Base-by-base conservation (phyloP, 1,140 invertebrate genomes). In the Venustaconcha ellipsiformis region DNA sequence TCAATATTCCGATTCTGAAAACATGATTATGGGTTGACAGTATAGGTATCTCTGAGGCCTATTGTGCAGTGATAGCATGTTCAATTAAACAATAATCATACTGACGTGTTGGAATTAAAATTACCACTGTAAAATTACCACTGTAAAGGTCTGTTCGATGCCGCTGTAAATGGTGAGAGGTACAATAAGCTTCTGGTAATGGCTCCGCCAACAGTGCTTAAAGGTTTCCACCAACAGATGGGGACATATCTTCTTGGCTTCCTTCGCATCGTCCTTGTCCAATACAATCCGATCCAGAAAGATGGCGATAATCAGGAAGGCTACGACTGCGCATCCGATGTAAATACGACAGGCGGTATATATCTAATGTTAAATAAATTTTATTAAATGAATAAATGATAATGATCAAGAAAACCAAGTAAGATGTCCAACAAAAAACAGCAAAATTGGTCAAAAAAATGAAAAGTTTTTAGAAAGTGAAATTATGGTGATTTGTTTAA, bases 111-210 rank as follows among this genome's bases (percentile, higher is more conserved):
- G 6, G 4, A 48, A 0, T 67, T 23, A 23, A 2, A 57, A 20
- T 4, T 72, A 96, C 95, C 92, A 95, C 95, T 14, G 97, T 98
- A 87, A 96, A 99, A 82, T 99, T 96, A 64, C 96, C 96, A n/a
- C 94, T 74, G 98, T 95, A 90, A 98, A 99, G 0, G 96, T 96
- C 89, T 99, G 97, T 88, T 99, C 97, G 92, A 99, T 95, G 68
- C 97, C 97, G 83, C 97, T 98, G 93, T 96, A 99, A 58, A 99
- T 91, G 0, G 97, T 99, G 74, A 99, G 94, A 0, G 97, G 96
- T 80, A 99, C 97, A 13, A 99, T 92, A 11, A 99, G 91, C 82
- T 97, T 93, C 84, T 98, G 96, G 30, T 89, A 86, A 87, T 96
- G 96, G 59, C 82, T 77, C 17, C 75, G 74, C 90, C 95, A 96